phyloP scores from a whole-genome alignment of 2,113 vertebrate species.

The Scophthalmus maximus region DNA sequence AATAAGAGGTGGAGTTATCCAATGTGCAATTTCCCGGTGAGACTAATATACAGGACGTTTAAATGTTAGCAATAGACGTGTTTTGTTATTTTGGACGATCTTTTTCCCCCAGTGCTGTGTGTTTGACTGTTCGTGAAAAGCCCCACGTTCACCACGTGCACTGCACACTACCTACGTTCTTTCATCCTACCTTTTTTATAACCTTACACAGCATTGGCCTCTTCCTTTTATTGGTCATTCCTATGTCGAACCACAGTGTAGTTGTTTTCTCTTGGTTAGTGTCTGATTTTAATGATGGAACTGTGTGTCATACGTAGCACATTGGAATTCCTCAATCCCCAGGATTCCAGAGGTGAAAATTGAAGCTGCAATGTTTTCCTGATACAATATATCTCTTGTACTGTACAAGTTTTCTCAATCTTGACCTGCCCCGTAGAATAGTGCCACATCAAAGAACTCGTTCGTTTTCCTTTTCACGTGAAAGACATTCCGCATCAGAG shows the following conservation, averaged over 20 bases:
- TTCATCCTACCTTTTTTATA: constrained; percentile 5
- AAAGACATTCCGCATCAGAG: constrained; percentile 50
- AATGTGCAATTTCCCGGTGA: constrained; percentile 19
- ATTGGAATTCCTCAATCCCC: constrained; percentile 8
- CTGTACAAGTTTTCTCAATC: constrained; percentile 31
- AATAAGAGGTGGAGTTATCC: constrained; percentile 42
- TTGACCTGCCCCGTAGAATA: constrained; percentile 22
- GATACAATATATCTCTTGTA: constrained; percentile 11
- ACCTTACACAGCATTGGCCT: neutral
- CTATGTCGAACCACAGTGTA: neutral
- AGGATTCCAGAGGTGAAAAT: neutral
- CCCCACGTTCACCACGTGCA: neutral
- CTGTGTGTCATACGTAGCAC: constrained; percentile 26
- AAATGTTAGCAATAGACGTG: constrained; percentile 32
- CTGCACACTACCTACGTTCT: constrained; percentile 1
- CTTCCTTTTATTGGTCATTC: constrained; percentile 1
- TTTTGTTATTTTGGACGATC: constrained; percentile 7
- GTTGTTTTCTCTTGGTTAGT: constrained; percentile 20
- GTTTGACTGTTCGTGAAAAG: constrained; percentile 6
- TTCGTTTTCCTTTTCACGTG: constrained; percentile 7
- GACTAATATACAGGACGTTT: constrained; percentile 23
- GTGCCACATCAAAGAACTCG: constrained; percentile 25
- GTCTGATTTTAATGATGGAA: neutral
- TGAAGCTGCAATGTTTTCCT: constrained; percentile 5
- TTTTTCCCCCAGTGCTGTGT: constrained; percentile 14